Evolutionary conservation across 1,140 invertebrate genomes (phyloP), one percentile per base, ranked within the genome.

Genomic region (Drosophila ficusphila): DNA sequence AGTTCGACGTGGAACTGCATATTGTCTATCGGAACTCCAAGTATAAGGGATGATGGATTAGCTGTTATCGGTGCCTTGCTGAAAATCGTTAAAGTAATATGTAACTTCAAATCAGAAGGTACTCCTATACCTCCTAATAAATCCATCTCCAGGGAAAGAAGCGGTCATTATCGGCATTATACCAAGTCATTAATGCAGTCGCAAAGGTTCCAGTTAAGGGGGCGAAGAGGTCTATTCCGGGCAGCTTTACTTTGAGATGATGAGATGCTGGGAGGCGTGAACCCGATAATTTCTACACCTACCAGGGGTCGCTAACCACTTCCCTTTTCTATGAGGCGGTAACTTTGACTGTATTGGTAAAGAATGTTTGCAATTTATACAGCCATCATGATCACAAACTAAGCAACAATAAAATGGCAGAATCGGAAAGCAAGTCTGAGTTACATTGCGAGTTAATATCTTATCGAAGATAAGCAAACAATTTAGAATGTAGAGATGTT

Each of bases 1-100:
- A 67, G 3, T 90, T 54, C 39, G 76, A 90, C 42, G 38, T 62
- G 1, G 90, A 91, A 69, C 56, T 91, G 76, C 90, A 91, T 44
- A 76, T 91, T 33, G 86, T 91, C 7, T 86, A 90, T 61, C 39
- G 70, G 3, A 90, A 89, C 69, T n/a, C 9, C 0, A 53, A 31
- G 23, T 90, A 90, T 8, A 7, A 3, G 0, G 41, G 7, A 41
- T 5, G 79, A 89, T 72, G 86, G 90, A 4, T 0, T 90, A 0
- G 71, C 79, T 1, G 89, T 90, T 0, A 38, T 90, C n/a, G 86
- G 54, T 2, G 29, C 89, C 33, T 67, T 90, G 60, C 41, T 90
- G 2, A 77, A 81, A n/a, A 71, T 73, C 18, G 68, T 56, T 4
- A 41, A 33, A 18, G 89, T 90, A 53, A 46, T 39, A 1, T 9